These are phyloP conservation scores for Trinorchestia longiramus DNA, from an alignment of 1,140 invertebrate species.

Conservation along the genomic window DNA sequence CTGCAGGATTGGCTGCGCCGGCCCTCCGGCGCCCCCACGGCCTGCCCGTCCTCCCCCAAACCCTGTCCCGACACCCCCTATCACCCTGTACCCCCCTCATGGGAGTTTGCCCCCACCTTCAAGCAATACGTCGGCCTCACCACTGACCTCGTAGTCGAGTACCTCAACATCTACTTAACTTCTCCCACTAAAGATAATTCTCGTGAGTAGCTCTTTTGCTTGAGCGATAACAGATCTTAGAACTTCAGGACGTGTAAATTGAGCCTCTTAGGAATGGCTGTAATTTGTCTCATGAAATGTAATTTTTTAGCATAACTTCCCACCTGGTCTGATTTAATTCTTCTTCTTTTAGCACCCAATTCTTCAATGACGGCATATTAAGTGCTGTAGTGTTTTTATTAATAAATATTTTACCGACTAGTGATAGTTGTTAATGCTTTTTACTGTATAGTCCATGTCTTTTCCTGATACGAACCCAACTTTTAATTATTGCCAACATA, in stretches of 20 bases:
- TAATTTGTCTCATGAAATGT: background rate
- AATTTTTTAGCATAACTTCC: too few species aligned
- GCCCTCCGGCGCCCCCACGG: slow-evolving; percentile 74
- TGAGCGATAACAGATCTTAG: background rate
- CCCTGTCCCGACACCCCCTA: background rate
- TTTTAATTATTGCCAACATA: too few species aligned
- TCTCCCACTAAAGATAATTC: slow-evolving; percentile 10
- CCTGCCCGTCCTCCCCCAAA: slow-evolving; percentile 66
- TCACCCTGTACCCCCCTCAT: slow-evolving; percentile 66
- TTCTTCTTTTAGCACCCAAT: too few species aligned
- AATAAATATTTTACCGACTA: too few species aligned
- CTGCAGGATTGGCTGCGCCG: slow-evolving; percentile 90
- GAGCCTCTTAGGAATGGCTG: background rate
- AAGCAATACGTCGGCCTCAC: slow-evolving; percentile 93
- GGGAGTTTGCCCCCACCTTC: slow-evolving; percentile 85
- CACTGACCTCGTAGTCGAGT: slow-evolving; percentile 90
- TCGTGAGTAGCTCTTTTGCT: background rate
- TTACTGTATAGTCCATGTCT: too few species aligned
- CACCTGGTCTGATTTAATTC: too few species aligned
- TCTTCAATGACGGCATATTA: too few species aligned
- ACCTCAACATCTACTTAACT: slow-evolving; percentile 72
- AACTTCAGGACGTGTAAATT: background rate
- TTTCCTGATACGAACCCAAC: too few species aligned
- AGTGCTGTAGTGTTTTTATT: too few species aligned
- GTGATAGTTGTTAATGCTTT: too few species aligned